Evolutionary conservation across 1,140 invertebrate species (phyloP).

Genomic region (Cotesia vestalis): DNA sequence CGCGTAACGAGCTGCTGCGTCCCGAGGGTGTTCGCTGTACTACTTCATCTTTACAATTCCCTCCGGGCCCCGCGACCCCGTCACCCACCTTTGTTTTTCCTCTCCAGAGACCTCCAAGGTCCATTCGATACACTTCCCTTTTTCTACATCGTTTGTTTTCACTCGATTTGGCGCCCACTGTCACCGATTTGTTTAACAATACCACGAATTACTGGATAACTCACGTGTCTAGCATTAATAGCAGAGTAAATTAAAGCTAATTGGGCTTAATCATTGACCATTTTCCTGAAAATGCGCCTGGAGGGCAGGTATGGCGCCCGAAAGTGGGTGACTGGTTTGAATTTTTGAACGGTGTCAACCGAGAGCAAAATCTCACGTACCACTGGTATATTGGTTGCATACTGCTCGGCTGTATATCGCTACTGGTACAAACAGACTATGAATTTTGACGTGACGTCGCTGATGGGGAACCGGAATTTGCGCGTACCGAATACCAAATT

Average conservation of each 20-base stretch:
- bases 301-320: not conserved
- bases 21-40: conserved; percentile 17
- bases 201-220: no score
- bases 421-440: conserved; percentile 28
- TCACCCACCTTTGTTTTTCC: not conserved
- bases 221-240: no score
- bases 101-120: conserved; percentile 20
- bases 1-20: conserved; percentile 11
- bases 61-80: conserved; percentile 14
- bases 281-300: conserved; percentile 24
- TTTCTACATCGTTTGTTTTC: conserved; percentile 7
- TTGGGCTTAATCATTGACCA: conserved; percentile 54
- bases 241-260: conserved; percentile 51
- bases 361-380: conserved; percentile 31
- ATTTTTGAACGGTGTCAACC: conserved; percentile 24
- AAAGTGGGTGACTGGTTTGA: not conserved
- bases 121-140: conserved; percentile 35
- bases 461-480: conserved; percentile 19
- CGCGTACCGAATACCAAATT: conserved; percentile 28
- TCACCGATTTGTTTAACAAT: no score
- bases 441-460: conserved; percentile 23
- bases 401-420: no score
- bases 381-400: conserved; percentile 15
- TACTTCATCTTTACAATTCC: conserved; percentile 26
- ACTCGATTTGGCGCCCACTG: not conserved